Base-by-base conservation (phyloP, 1,140 invertebrate species). In the Cryptotermes secundus region DNA sequence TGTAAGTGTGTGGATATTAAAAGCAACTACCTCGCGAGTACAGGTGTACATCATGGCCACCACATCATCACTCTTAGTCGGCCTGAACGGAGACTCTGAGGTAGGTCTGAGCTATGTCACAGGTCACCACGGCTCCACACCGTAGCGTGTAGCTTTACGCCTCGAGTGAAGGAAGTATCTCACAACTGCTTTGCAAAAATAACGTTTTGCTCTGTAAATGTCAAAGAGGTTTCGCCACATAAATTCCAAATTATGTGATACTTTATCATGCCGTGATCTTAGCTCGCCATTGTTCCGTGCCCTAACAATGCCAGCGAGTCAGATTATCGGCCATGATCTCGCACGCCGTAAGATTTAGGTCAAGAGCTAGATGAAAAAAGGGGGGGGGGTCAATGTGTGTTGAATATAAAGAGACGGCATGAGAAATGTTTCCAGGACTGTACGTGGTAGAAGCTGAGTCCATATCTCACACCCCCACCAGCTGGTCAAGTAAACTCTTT, bases 201-300 rank as follows among this genome's bases (percentile, higher is more conserved):
- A 72, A 31, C 59, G 6, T 72, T 72, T 72, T 72, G 16, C 59
- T 72, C 59, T 72, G 10, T 72, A 72, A 72, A 72, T 72, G 59
- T 72, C 59, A 72, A 72, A 72, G 59, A 72, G 59, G n/a, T 31
- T 31, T 72, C 59, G 59, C n/a, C 59, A 31, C n/a, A 72, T n/a
- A 26, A 72, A 72, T 72, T n/a, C 53, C 59, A 72, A 72, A 72
- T 72, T 72, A 72, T 72, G 59, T 31, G 59, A 72, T 72, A 72
- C 4, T 72, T 72, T 72, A 72, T 72, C 59, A 2, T 22, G 12
- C 7, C 53, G 22, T 59, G 53, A 59, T 59, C 53, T 59, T 22
- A 1, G 22, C 7, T 59, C 19, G 53, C 53, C 59, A 72, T n/a
- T 72, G 59, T 72, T 72, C 59, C 59, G 9, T 10, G 59, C 19